Base-by-base conservation (phyloP, 1,140 invertebrate genomes). In the Brachionus plicatilis region DNA sequence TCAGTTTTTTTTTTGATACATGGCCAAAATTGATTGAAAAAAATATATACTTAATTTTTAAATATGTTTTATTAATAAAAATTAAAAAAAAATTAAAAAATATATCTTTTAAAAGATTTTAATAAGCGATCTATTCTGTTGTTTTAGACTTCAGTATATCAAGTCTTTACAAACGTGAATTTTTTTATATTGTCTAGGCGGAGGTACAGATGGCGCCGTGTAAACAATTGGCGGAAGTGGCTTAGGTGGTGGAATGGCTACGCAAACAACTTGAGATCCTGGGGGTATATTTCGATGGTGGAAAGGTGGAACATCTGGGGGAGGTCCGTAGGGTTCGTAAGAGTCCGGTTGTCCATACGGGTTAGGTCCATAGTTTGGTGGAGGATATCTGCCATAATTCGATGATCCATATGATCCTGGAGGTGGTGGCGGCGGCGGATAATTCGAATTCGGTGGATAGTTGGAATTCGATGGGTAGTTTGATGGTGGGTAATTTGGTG, bases 171-270 rank as follows among this genome's bases (percentile, higher is more conserved):
- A 76, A 47, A 76, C 72, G 27, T 76, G 41, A 9, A 72, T 50
- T 76, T 76, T 76, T 76, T 76, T 76, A 50, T 76, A 50, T 50
- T 76, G 17, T 50, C 72, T 11, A 1, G 72, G 72, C 5, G 72
- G 72, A 50, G 72, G 72, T 17, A 72, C 68, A 17, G 68, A 41
- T 43, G 68, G 68, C 6, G 68, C 68, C 41, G 68, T 41, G 68
- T 72, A 72, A 41, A 72, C 68, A 43, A 72, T 72, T 76, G 72
- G 72, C 6, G 72, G 72, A 17, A 76, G 20, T 50, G 72, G 72
- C 43, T 76, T 76, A 11, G 72, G 72, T 27, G 72, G 72, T 24
- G 72, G 72, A 50, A 76, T 76, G 4, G 72, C 72, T 27, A 76
- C 45, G n/a, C 72, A 76, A 29, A 76, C 27, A 1, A 76, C 72